A percentile compares a stretch with the other conserved stretches of the same genome.
Evolutionary conservation across 2,113 vertebrate species (phyloP).

Genomic region (Chascanopsetta lugubris): DNA sequence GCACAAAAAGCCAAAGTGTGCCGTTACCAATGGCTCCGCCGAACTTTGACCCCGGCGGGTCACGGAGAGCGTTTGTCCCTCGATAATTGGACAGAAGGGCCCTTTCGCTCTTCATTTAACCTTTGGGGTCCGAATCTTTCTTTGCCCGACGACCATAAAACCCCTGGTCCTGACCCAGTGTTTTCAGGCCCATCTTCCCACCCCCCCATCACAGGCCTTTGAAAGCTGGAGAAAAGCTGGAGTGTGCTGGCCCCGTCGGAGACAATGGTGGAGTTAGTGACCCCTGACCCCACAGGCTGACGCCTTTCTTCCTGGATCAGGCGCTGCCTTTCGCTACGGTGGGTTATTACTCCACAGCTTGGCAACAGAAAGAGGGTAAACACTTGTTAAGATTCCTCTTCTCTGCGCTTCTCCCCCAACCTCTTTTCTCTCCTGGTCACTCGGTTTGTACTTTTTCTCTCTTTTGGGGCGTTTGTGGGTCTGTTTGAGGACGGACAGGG

Average conservation of each 20-base stretch:
- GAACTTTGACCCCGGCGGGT: constrained; percentile 78
- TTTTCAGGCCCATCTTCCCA: constrained; percentile 77
- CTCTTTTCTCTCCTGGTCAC: constrained; percentile 55
- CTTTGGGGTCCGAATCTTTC: constrained; percentile 78
- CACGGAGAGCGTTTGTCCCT: constrained; percentile 79
- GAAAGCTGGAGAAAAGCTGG: constrained; percentile 82
- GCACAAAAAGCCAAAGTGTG: constrained; percentile 81
- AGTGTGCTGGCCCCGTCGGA: constrained; percentile 82
- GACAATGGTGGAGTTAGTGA: constrained; percentile 84
- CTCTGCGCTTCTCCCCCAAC: constrained; percentile 54
- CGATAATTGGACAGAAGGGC: constrained; percentile 83
- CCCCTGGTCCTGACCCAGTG: constrained; percentile 81
- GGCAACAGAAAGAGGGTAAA: constrained; percentile 80
- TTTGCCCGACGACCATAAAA: constrained; percentile 73
- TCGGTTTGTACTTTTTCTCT: constrained; percentile 49
- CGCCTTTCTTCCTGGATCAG: constrained; percentile 81
- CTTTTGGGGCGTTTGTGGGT: constrained; percentile 45
- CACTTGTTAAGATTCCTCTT: constrained; percentile 83
- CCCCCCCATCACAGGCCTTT: constrained; percentile 80
- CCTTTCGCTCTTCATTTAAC: constrained; percentile 85
- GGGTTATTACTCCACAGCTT: constrained; percentile 81
- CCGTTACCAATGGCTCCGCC: constrained; percentile 72
- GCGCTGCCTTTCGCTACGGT: constrained; percentile 78
- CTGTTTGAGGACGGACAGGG: constrained; percentile 67
- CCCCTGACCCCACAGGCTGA: constrained; percentile 73